These are phyloP conservation scores for Spheniscus mendiculus DNA, from an alignment of 2,113 vertebrate genomes.

Conservation along the genomic window DNA sequence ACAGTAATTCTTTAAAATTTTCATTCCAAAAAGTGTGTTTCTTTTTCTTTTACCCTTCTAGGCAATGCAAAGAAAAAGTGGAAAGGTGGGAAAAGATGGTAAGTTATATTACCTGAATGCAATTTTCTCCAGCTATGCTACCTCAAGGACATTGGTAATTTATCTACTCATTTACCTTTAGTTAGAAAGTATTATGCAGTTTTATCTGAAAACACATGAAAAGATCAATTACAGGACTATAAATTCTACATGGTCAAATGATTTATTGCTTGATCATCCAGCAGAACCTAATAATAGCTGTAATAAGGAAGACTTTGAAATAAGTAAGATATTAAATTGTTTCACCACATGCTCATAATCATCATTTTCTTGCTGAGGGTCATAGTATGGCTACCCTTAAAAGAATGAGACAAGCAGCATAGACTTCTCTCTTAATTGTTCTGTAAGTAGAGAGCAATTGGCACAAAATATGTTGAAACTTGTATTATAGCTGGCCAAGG, in stretches of 20 bases:
- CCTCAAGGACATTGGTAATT: neutral
- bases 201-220: slow-evolving; percentile 8
- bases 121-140: neutral
- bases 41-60: neutral
- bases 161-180: neutral
- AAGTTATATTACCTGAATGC: neutral
- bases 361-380: neutral
- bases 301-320: neutral
- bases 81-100: neutral
- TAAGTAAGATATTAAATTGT: neutral
- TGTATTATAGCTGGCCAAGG: neutral
- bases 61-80: neutral
- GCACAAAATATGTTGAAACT: neutral
- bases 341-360: slow-evolving; percentile 17
- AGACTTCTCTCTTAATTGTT: neutral
- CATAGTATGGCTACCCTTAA: neutral
- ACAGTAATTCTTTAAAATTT: neutral
- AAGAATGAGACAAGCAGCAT: neutral
- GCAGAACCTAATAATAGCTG: neutral
- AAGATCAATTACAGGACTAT: neutral
- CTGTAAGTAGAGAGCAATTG: neutral
- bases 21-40: neutral
- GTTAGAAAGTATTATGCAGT: neutral
- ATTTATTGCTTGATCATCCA: slow-evolving; percentile 16
- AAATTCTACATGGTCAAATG: neutral